Conservation (phyloP, 2,113 vertebrate genomes). For the Chloropsis hardwickii region DNA sequence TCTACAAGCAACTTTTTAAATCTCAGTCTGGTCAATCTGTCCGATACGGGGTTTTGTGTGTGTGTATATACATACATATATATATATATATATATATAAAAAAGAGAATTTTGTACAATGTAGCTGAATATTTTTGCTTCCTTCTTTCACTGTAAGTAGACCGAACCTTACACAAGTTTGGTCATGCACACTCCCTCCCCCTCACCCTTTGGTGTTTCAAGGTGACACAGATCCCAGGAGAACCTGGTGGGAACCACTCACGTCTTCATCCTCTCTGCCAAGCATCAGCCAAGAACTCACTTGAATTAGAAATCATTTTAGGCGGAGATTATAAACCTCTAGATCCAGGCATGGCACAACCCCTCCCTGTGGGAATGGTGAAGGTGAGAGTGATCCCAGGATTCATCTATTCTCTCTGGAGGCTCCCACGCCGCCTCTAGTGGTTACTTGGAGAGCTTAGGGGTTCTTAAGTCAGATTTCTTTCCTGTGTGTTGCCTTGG, state of each 20-base stretch:
- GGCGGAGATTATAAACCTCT: not conserved
- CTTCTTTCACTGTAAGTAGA: slow-evolving; percentile 58
- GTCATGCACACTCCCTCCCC: not conserved
- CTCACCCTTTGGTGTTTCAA: not conserved
- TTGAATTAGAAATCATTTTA: not conserved
- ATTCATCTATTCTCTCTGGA: not conserved
- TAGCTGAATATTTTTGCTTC: slow-evolving; percentile 69
- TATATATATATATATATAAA: not conserved
- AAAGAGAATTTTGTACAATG: slow-evolving; percentile 72
- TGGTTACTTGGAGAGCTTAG: not conserved
- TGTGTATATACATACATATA: not conserved
- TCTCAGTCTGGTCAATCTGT: slow-evolving; percentile 64
- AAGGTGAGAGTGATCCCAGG: not conserved
- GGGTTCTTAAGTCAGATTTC: not conserved
- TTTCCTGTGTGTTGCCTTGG: not conserved
- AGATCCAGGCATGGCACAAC: not conserved
- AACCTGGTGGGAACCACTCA: not conserved
- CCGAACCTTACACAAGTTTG: not conserved
- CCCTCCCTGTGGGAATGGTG: not conserved
- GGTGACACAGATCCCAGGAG: not conserved
- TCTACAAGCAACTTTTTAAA: slow-evolving; percentile 72
- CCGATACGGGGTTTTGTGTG: slow-evolving; percentile 67
- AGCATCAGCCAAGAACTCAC: not conserved
- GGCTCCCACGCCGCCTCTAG: not conserved
- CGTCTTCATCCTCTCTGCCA: not conserved